phyloP scores from a whole-genome alignment of 1,140 invertebrate species.

The Orius laevigatus region DNA sequence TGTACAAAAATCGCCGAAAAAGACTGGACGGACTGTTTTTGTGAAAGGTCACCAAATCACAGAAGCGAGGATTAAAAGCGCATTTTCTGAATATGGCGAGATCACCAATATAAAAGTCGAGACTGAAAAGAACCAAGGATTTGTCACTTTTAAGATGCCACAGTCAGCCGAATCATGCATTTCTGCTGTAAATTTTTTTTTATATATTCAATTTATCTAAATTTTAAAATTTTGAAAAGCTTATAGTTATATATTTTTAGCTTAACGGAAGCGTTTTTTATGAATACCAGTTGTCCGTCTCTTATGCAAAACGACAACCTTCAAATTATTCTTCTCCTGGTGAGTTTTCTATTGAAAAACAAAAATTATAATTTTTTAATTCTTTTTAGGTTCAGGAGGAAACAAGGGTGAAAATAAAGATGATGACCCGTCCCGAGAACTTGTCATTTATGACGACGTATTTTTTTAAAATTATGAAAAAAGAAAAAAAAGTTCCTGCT shows the following conservation, averaged over 20 bases:
- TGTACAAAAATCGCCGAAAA: too few relatives aligned
- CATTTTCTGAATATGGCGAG: slow-evolving; percentile 58
- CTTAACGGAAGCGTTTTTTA: slow-evolving; percentile 31
- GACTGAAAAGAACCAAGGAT: slow-evolving; percentile 73
- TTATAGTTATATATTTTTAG: slow-evolving; percentile 37
- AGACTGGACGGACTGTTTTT: slow-evolving; percentile 66
- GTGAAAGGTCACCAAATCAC: slow-evolving; percentile 63
- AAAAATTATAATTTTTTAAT: too few relatives aligned
- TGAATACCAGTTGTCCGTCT: slow-evolving; percentile 1
- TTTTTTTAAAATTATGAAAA: too few relatives aligned
- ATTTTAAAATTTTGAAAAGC: not conserved
- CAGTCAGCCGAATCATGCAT: slow-evolving; percentile 76
- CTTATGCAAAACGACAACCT: slow-evolving; percentile 32
- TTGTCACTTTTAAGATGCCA: slow-evolving; percentile 81
- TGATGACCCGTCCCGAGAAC: too few relatives aligned
- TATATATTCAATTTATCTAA: not conserved
- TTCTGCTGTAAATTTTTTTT: slow-evolving; percentile 38
- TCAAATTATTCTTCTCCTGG: too few relatives aligned
- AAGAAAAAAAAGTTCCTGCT: too few relatives aligned
- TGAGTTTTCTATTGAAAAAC: too few relatives aligned
- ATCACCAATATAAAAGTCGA: slow-evolving; percentile 79
- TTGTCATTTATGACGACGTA: too few relatives aligned
- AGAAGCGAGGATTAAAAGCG: slow-evolving; percentile 64
- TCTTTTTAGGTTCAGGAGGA: too few relatives aligned
- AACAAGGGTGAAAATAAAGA: too few relatives aligned